Conservation (phyloP, 2,113 vertebrate species). For the Eretmochelys imbricata region DNA sequence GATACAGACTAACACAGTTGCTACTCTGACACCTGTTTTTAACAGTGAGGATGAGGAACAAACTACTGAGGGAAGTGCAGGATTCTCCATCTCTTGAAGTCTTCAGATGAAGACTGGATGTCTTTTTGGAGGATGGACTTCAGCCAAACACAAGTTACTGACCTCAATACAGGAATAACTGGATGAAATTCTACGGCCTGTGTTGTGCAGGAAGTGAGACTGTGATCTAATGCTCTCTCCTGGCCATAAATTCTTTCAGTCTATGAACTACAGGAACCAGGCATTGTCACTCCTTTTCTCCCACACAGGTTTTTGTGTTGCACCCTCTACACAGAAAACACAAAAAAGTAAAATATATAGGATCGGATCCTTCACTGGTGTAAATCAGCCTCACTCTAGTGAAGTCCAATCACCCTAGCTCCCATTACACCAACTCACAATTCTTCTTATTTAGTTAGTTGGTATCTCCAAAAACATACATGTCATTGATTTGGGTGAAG, state of each 20-base stretch:
- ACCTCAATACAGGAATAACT: neutral
- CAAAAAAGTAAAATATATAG: neutral
- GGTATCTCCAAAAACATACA: neutral
- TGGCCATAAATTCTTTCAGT: neutral
- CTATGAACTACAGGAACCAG: neutral
- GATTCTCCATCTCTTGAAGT: neutral
- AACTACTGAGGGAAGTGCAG: neutral
- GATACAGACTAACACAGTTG: too few relatives aligned
- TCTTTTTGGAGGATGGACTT: neutral
- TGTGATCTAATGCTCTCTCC: neutral
- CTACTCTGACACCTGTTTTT: neutral
- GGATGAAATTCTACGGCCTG: neutral
- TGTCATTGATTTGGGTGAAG: neutral
- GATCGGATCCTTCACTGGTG: neutral
- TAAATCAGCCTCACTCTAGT: neutral
- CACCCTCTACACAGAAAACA: neutral
- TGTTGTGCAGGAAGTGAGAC: neutral
- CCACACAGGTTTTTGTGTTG: neutral
- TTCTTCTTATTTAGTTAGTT: neutral
- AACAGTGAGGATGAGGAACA: neutral
- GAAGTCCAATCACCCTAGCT: neutral
- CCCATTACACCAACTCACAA: neutral
- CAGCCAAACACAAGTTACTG: neutral
- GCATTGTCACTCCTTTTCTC: neutral
- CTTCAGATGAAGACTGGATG: neutral